Evolutionary conservation across 2,888 invertebrate genomes (phyloP), one percentile per base, ranked within the genome.

Genomic region (Raillietiella orientalis): DNA sequence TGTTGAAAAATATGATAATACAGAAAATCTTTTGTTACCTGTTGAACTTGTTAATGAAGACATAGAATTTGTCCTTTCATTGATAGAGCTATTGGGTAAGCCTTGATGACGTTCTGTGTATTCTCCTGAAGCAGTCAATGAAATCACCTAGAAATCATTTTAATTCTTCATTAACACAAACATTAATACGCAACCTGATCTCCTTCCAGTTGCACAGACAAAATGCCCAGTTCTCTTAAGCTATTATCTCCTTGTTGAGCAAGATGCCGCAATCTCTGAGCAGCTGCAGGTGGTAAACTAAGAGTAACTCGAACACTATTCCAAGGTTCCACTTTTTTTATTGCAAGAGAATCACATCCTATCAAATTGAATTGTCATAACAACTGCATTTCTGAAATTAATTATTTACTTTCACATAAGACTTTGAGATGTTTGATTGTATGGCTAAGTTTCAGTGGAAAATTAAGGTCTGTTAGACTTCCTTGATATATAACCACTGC

Each of bases 231-330:
- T 41, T 77, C 71, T 32, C 74, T 65, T 40, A 90, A 59, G 39
- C 69, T 67, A 35, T 69, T 60, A 41, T 75, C 74, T 36, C 82
- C 79, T 47, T 75, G 72, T 42, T 71, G 67, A 35, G 87, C 87
- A 45, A 90, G 56, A 50, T 74, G 74, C 39, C 79, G 62, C 42
- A 90, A 57, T 37, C 77, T 65, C 41, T 69, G 58, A 43, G 87
- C 87, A 43, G 87, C 87, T 53, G 84, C 84, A 47, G 71, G 66
- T 42, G 87, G 84, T 57, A 90, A 77, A 46, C 77, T 77, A 59
- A 90, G 67, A 53, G 84, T 87, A 49, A 90, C 82, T 52, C 79
- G 67, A 41, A 90, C 87, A 40, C 82, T 77, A 57, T 84, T 82
- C 82, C 82, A 90, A 59, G 87, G 87, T 62, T 87, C 87, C 55